Evolutionary conservation across 2,888 invertebrate genomes (phyloP).

Genomic region (Hydraecia micacea): DNA sequence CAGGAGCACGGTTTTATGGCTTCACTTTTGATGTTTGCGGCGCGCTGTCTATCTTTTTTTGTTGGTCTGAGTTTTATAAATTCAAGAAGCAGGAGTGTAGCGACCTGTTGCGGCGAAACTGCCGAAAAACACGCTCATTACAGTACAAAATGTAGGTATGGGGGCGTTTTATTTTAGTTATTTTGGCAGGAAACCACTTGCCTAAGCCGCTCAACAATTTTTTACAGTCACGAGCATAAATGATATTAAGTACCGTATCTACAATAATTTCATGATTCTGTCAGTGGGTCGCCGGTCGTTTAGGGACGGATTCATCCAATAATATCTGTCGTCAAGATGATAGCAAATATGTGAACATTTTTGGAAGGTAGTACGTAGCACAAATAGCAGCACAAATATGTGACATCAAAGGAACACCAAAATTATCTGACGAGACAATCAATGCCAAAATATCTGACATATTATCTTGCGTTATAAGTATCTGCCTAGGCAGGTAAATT

Average conservation of each 20-base stretch:
- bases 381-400: background rate
- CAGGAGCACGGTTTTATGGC: no score
- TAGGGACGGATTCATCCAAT: no score
- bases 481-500: background rate
- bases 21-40: no score
- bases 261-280: no score
- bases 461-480: background rate
- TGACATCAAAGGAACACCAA: background rate
- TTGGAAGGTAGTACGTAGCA: background rate
- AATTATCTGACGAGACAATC: no score
- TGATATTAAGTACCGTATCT: no score
- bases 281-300: no score
- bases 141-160: background rate
- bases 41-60: no score
- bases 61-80: no score
- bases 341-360: background rate
- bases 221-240: background rate
- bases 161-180: background rate
- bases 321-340: no score
- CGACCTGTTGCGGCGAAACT: background rate
- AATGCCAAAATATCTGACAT: background rate
- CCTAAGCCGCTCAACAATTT: background rate
- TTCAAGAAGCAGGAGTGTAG: background rate
- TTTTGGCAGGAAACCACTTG: background rate
- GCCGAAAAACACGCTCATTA: background rate